These are phyloP conservation scores for Syngnathus floridae DNA, from an alignment of 2,113 vertebrate genomes.

Conservation along the genomic window DNA sequence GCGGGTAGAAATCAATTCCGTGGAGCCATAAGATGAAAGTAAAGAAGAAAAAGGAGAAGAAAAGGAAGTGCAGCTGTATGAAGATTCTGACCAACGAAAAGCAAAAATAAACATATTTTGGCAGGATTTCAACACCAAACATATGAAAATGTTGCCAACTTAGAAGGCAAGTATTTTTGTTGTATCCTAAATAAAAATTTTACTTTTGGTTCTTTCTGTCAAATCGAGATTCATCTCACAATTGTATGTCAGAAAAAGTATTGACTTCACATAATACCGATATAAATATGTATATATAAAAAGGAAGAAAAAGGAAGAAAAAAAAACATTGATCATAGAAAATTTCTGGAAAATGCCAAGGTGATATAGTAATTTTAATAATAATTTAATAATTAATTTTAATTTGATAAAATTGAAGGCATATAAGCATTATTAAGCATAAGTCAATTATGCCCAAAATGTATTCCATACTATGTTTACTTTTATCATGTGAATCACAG, in stretches of 20 bases:
- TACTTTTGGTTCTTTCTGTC: neutral
- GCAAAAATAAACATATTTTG: conserved; percentile 55
- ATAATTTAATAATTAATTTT: too few species aligned
- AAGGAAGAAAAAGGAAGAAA: too few species aligned
- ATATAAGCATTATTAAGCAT: too few species aligned
- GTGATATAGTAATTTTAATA: too few species aligned
- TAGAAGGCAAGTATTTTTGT: neutral
- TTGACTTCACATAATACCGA: too few species aligned
- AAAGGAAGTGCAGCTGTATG: conserved; percentile 24
- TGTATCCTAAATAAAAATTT: neutral
- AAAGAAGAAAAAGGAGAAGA: conserved; percentile 44
- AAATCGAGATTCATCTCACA: neutral
- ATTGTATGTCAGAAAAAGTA: too few species aligned
- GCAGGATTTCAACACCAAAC: conserved; percentile 33
- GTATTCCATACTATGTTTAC: too few species aligned
- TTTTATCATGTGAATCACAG: neutral
- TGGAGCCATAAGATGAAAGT: conserved; percentile 63
- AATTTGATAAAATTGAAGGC: too few species aligned
- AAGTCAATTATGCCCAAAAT: too few species aligned
- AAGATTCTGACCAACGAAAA: conserved; percentile 46
- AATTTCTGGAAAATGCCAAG: too few species aligned
- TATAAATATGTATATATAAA: too few species aligned
- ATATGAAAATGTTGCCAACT: conserved; percentile 28
- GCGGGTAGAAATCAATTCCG: conserved; percentile 64
- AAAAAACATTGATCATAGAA: too few species aligned